Conservation (phyloP, 2,888 invertebrate genomes). For the Allygus modestus region DNA sequence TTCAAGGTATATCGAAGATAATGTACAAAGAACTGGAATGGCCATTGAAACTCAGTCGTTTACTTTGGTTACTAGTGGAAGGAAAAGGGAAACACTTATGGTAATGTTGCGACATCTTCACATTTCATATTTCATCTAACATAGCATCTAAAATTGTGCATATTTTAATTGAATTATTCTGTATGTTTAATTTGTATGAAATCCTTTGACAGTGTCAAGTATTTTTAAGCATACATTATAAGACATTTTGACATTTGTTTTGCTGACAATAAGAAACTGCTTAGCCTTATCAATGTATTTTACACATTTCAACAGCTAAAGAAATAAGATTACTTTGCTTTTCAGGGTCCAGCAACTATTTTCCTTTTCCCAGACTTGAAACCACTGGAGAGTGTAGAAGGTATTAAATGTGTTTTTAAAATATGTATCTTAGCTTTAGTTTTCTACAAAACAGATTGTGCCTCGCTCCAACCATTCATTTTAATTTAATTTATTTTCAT, state of each 20-base stretch:
- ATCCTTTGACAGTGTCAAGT: no score
- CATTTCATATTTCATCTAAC: no score
- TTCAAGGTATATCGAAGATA: slow-evolving; percentile 78
- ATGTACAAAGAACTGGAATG: slow-evolving; percentile 78
- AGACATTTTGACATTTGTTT: no score
- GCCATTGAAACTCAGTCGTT: slow-evolving; percentile 81
- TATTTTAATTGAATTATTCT: no score
- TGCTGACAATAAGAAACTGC: no score
- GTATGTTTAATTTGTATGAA: no score
- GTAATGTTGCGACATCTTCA: neutral
- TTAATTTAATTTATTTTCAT: no score
- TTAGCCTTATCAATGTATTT: no score
- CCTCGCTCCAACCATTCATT: no score
- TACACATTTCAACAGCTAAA: neutral
- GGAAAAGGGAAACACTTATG: slow-evolving; percentile 75
- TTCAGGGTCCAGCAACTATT: slow-evolving; percentile 78
- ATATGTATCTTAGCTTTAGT: neutral
- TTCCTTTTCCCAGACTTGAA: slow-evolving; percentile 78
- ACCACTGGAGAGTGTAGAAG: slow-evolving; percentile 75
- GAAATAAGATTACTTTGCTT: slow-evolving; percentile 37
- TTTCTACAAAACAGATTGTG: no score
- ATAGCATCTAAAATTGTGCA: no score
- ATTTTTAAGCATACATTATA: no score
- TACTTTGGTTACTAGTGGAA: slow-evolving; percentile 77
- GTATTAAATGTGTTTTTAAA: slow-evolving; percentile 71